Evolutionary conservation across 2,888 invertebrate genomes (phyloP), one percentile per base, ranked within the genome.

Genomic region (Athetis lepigone): DNA sequence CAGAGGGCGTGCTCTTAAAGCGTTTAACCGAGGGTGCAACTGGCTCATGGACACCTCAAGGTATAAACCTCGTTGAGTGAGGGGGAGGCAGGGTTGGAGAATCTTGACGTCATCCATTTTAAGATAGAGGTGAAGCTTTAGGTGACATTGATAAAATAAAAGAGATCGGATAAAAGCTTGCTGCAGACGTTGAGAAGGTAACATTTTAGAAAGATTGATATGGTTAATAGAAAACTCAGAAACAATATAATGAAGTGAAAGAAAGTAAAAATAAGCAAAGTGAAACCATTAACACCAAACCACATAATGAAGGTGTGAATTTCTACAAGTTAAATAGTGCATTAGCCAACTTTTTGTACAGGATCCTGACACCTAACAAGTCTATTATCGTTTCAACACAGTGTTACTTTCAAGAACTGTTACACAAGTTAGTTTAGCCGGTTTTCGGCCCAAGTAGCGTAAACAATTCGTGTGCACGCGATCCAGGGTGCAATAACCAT

Each of bases 401-500:
- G 68, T 67, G 61, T 77, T 67, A 75, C 67, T 76, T 80, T 66
- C 62, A 56, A 62, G 55, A 70, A 65, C 58, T 71, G 57, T 75
- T 71, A 64, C 57, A 81, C 64, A 68, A 81, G 82, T 83, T 80
- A 70, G 71, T 79, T 80, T 60, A 71, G 63, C 61, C 59, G 55
- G 49, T 61, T 59, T 66, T 68, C 63, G 45, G 74, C 59, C 29
- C 46, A 37, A 56, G 23, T 58, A 75, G 73, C 58, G 71, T 81
- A 75, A 80, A 77, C 70, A 79, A 59, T 69, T 58, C 27, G 45
- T 59, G 39, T 72, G 81, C 84, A 85, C 82, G 85, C 86, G 76
- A 85, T 79, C 51, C 16, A 16, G 56, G 59, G 65, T 79, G 80
- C 82, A 85, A 75, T 75, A 75, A 80, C 75, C 75, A 79, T 63